Percentiles rank a stretch among this genome's conserved stretches.
phyloP scores from a whole-genome alignment of 2,888 invertebrate genomes.

The Cantharis rustica region DNA sequence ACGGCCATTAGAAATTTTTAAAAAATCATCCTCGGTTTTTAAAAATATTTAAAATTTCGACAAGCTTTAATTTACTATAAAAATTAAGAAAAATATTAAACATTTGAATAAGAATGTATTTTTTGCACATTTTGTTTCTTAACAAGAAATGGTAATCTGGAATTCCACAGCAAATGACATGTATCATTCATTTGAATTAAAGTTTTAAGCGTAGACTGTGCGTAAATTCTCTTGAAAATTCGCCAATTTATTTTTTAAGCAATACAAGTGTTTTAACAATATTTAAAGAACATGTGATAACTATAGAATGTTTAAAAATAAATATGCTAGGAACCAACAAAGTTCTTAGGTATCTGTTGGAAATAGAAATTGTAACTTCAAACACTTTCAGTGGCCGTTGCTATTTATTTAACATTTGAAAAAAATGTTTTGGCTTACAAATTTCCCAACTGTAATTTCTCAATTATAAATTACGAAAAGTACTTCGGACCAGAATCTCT shows the following conservation, averaged over 20 bases:
- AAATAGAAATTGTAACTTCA: not conserved
- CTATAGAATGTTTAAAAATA: not conserved
- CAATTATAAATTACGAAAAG: not conserved
- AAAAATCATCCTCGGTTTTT: not conserved
- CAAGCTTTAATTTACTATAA: no score
- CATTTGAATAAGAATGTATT: not conserved
- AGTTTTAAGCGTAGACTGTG: not conserved
- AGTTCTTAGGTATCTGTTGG: not conserved
- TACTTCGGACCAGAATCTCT: not conserved
- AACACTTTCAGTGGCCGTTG: not conserved
- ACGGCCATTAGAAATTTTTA: not conserved
- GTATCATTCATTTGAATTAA: not conserved
- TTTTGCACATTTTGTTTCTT: not conserved
- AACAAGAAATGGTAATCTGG: not conserved
- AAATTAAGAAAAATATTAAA: not conserved
- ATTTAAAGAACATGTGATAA: not conserved
- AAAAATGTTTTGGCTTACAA: not conserved
- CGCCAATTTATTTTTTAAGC: not conserved
- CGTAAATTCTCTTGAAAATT: not conserved
- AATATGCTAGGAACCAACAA: not conserved
- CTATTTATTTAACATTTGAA: not conserved
- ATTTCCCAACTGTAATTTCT: not conserved
- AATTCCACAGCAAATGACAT: not conserved
- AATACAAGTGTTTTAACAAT: not conserved
- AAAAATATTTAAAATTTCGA: not conserved